phyloP scores from a whole-genome alignment of 2,113 vertebrate genomes.

The Atractosteus spatula region DNA sequence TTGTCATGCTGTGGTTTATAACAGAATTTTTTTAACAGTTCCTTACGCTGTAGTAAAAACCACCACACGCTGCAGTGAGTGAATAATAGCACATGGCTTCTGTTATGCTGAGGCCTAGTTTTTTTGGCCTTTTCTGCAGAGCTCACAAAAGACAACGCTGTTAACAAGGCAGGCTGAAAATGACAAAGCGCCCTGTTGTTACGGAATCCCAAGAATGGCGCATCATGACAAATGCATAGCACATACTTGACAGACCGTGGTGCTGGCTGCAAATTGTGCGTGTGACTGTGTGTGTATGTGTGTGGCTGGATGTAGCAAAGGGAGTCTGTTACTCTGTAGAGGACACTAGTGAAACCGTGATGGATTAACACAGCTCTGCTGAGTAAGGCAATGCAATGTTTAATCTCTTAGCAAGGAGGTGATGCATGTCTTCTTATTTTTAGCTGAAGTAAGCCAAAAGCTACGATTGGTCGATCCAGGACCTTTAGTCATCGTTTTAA shows the following conservation, averaged over 20 bases:
- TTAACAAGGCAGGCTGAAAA: not conserved
- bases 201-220: conserved; percentile 6
- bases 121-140: conserved; percentile 11
- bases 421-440: conserved; percentile 5
- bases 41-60: conserved; percentile 38
- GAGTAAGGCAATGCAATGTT: not conserved
- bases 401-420: not conserved
- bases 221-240: conserved; percentile 9
- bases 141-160: conserved; percentile 5
- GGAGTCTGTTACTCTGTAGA: not conserved
- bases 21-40: conserved; percentile 33
- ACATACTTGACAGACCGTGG: not conserved
- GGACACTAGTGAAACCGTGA: not conserved
- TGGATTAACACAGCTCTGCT: not conserved
- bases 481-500: conserved; percentile 2
- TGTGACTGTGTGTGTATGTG: not conserved
- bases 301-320: not conserved
- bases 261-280: not conserved
- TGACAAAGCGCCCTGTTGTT: no score
- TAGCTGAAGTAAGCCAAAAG: not conserved
- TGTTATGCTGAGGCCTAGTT: conserved; percentile 31
- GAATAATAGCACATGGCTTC: conserved; percentile 46
- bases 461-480: not conserved
- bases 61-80: conserved; percentile 34
- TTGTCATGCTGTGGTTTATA: conserved; percentile 59